Evolutionary conservation across 1,140 invertebrate genomes (phyloP).

Genomic region (Drosophila arawakana): DNA sequence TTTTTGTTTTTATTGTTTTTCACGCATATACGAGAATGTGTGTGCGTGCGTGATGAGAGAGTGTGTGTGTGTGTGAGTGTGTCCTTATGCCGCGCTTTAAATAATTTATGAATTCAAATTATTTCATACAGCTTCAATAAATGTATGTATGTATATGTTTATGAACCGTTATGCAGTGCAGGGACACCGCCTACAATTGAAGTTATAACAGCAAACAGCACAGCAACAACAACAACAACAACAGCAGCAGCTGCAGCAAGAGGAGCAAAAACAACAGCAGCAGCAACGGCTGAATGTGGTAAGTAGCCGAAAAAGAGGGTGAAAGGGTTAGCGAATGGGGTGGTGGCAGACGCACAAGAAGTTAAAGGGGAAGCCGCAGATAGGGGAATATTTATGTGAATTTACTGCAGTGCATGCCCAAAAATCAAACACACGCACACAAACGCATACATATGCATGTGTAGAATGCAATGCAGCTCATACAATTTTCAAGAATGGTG

Average conservation of each 20-base stretch:
- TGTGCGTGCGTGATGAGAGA: background rate
- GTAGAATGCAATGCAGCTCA: slow-evolving; percentile 38
- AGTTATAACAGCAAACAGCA: slow-evolving; percentile 16
- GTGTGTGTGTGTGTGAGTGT: background rate
- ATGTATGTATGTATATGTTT: slow-evolving; percentile 26
- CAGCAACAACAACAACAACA: slow-evolving; percentile 3
- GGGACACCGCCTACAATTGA: slow-evolving; percentile 50
- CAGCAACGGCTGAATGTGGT: slow-evolving; percentile 35
- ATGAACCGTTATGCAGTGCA: slow-evolving; percentile 43
- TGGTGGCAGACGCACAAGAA: background rate
- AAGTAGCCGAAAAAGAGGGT: slow-evolving; percentile 16
- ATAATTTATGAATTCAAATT: slow-evolving; percentile 13
- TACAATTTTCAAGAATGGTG: slow-evolving; percentile 64
- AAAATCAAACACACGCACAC: slow-evolving; percentile 37
- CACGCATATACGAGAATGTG: slow-evolving; percentile 2
- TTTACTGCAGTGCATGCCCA: slow-evolving; percentile 23
- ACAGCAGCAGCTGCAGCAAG: slow-evolving; percentile 6
- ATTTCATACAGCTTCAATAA: slow-evolving; percentile 3
- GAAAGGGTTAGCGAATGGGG: background rate
- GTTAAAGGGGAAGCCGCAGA: background rate
- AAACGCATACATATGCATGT: slow-evolving; percentile 2
- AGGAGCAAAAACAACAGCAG: slow-evolving; percentile 11
- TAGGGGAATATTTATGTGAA: background rate
- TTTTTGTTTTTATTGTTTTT: slow-evolving; percentile 18
- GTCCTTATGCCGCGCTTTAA: slow-evolving; percentile 5